Evolutionary conservation across 2,797 vertebrate genomes (phyloP).

Genomic region (Tamandua tetradactyla): DNA sequence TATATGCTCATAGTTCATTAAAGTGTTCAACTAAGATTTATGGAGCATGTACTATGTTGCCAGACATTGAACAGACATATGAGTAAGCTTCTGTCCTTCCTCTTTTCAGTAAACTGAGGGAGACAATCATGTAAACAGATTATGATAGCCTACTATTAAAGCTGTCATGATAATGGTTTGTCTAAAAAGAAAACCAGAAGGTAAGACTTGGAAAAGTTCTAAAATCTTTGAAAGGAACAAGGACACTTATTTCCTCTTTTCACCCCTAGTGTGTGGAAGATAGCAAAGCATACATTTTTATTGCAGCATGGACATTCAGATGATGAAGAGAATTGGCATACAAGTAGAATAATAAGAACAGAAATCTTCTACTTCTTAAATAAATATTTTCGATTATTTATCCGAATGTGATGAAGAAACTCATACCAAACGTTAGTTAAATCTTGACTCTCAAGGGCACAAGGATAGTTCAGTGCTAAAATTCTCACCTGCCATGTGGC

Average conservation of each 20-base stretch:
- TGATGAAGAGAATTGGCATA: background rate
- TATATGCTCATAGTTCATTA: background rate
- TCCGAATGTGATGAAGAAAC: background rate
- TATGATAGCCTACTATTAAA: background rate
- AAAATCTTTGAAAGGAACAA: background rate
- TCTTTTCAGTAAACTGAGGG: background rate
- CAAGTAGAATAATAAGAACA: background rate
- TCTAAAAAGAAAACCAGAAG: background rate
- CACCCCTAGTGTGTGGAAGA: background rate
- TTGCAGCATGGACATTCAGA: background rate
- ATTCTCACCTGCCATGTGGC: too few relatives aligned
- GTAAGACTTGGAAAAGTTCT: background rate
- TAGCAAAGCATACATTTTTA: background rate
- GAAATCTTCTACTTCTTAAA: background rate
- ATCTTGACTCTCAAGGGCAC: background rate
- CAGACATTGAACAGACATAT: background rate
- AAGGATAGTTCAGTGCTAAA: too few relatives aligned
- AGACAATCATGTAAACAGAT: background rate
- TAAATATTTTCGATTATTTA: background rate
- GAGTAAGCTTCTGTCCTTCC: background rate
- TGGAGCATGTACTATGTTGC: background rate
- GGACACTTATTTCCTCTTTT: background rate
- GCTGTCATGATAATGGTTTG: background rate
- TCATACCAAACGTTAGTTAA: background rate
- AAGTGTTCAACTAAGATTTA: constrained; percentile 9